These are phyloP conservation scores for Eilema sororculum DNA, from an alignment of 2,888 invertebrate genomes.

Conservation along the genomic window DNA sequence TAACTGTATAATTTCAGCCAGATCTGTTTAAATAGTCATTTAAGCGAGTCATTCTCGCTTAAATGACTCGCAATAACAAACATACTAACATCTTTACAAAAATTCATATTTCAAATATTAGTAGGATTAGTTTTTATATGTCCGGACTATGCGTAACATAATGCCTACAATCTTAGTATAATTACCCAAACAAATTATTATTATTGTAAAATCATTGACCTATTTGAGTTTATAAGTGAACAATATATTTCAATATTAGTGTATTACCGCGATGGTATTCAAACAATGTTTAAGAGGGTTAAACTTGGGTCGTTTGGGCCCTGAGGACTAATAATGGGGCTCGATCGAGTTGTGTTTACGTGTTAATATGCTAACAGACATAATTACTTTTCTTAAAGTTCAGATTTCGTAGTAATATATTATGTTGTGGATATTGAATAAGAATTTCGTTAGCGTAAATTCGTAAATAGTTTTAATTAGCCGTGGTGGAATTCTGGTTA, in stretches of 20 bases:
- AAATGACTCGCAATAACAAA: too few species aligned
- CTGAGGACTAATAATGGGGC: slow-evolving; percentile 35
- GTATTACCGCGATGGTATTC: slow-evolving; percentile 25
- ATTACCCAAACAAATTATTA: background rate
- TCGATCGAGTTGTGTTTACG: slow-evolving; percentile 31
- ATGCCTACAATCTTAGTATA: background rate
- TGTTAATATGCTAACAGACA: slow-evolving; percentile 38
- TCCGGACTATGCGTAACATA: background rate
- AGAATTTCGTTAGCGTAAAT: background rate
- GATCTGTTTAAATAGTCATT: too few species aligned
- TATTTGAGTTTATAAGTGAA: slow-evolving; percentile 13
- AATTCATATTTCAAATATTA: too few species aligned
- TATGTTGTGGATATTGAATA: background rate
- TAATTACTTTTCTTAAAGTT: slow-evolving; percentile 23
- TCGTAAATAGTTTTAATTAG: too few species aligned
- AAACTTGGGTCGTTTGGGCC: slow-evolving; percentile 36
- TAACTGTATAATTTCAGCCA: too few species aligned
- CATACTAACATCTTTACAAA: too few species aligned
- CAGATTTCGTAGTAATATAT: background rate
- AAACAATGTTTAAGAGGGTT: slow-evolving; percentile 40
- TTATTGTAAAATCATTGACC: background rate
- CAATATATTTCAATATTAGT: slow-evolving; percentile 28
- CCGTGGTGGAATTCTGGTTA: too few species aligned
- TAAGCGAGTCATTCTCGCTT: too few species aligned
- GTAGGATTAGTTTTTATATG: background rate